phyloP scores from a whole-genome alignment of 1,140 invertebrate genomes.

The Orchesella cincta region DNA sequence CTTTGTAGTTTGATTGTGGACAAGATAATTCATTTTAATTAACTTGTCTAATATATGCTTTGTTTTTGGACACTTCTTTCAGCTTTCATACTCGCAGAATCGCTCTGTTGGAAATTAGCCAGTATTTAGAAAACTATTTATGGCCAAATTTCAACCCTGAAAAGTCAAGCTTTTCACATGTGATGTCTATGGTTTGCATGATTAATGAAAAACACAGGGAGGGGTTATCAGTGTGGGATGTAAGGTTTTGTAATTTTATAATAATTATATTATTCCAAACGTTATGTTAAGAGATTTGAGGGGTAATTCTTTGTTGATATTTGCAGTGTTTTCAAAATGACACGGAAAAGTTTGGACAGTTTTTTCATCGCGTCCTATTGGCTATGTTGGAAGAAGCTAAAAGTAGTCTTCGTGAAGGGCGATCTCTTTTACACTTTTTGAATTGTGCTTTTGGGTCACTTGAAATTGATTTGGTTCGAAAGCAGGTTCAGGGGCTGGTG shows the following conservation, averaged over 20 bases:
- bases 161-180: conserved; percentile 73
- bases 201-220: conserved; percentile 98
- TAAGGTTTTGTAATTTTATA: conserved; percentile 56
- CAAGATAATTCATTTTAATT: conserved; percentile 5
- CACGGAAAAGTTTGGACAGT: conserved; percentile 78
- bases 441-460: conserved; percentile 57
- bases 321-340: conserved; percentile 74
- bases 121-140: conserved; percentile 94
- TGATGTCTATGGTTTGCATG: conserved; percentile 95
- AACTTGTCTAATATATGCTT: conserved; percentile 29
- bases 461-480: conserved; percentile 89
- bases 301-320: background rate
- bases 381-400: conserved; percentile 65
- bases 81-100: conserved; percentile 83
- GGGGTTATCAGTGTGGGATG: conserved; percentile 92
- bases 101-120: conserved; percentile 95
- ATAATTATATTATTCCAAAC: background rate
- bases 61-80: conserved; percentile 51
- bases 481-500: conserved; percentile 87
- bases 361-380: conserved; percentile 82
- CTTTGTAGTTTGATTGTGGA: conserved; percentile 23
- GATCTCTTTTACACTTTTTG: conserved; percentile 49
- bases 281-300: background rate
- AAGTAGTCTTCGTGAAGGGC: conserved; percentile 54
- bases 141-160: conserved; percentile 87